phyloP scores from a whole-genome alignment of 2,113 vertebrate genomes.

The Engraulis encrasicolus region DNA sequence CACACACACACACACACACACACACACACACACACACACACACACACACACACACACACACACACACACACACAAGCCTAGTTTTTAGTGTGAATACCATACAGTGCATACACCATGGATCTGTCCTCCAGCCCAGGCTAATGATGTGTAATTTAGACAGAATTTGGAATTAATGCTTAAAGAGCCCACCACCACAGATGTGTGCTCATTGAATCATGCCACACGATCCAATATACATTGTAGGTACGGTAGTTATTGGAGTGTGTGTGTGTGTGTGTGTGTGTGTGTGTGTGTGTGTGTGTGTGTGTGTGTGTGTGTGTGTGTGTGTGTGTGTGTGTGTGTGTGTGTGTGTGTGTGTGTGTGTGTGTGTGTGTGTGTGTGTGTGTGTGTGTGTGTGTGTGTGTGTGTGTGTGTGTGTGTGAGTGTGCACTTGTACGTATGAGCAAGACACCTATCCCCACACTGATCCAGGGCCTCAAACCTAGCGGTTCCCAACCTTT shows the following conservation, averaged over 20 bases:
- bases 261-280: neutral
- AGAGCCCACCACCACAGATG: conserved; percentile 39
- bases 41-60: too few relatives aligned
- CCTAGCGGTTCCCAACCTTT: too few relatives aligned
- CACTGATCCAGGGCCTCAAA: too few relatives aligned
- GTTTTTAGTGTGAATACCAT: too few relatives aligned
- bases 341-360: neutral
- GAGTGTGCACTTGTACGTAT: neutral
- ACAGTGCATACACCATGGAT: too few relatives aligned
- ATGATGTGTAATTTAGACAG: too few relatives aligned
- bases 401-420: neutral
- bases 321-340: neutral
- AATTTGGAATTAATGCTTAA: conserved; percentile 35
- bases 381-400: neutral
- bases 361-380: neutral
- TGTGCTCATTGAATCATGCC: conserved; percentile 51
- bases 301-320: neutral
- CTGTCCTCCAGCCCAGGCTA: too few relatives aligned
- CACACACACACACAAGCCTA: too few relatives aligned
- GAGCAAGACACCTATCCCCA: too few relatives aligned
- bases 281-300: neutral
- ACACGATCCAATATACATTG: neutral
- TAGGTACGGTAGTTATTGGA: neutral
- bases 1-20: too few relatives aligned
- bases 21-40: too few relatives aligned